Evolutionary conservation across 2,888 invertebrate species (phyloP).

Genomic region (Lissonota sp.): DNA sequence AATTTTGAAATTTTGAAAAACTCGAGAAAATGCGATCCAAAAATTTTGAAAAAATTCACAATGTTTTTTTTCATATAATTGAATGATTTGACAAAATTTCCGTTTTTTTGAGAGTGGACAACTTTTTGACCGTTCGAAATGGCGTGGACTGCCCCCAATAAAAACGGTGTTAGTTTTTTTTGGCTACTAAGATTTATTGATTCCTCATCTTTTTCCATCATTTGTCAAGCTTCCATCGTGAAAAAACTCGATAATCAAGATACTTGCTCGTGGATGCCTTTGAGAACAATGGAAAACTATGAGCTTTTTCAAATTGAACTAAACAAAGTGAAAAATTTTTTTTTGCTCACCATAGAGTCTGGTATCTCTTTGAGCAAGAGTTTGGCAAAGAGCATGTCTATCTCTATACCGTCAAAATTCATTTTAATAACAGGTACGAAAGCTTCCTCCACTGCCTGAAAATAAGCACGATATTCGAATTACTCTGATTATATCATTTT

Average conservation of each 20-base stretch:
- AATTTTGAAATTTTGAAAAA: too few species aligned
- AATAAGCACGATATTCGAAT: constrained; percentile 63
- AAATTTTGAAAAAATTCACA: background rate
- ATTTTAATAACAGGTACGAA: constrained; percentile 99
- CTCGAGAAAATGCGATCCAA: constrained; percentile 15
- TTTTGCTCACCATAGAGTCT: constrained; percentile 86
- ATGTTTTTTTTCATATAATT: too few species aligned
- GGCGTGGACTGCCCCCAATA: too few species aligned
- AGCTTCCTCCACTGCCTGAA: constrained; percentile 98
- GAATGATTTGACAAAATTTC: too few species aligned
- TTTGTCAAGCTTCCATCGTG: too few species aligned
- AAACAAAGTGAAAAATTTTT: background rate
- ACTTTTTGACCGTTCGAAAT: too few species aligned
- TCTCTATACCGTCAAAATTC: constrained; percentile 99
- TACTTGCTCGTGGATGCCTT: too few species aligned
- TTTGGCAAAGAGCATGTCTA: constrained; percentile 98
- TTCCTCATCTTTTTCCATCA: background rate
- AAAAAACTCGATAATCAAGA: too few species aligned
- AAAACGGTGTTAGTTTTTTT: too few species aligned
- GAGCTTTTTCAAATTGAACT: too few species aligned
- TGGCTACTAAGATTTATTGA: background rate
- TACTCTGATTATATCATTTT: background rate
- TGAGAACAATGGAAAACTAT: too few species aligned
- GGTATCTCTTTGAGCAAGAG: constrained; percentile 98
- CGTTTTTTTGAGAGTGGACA: too few species aligned